These are phyloP conservation scores for Eueremaeus valkanovi DNA, from an alignment of 2,888 invertebrate species.

Conservation along the genomic window DNA sequence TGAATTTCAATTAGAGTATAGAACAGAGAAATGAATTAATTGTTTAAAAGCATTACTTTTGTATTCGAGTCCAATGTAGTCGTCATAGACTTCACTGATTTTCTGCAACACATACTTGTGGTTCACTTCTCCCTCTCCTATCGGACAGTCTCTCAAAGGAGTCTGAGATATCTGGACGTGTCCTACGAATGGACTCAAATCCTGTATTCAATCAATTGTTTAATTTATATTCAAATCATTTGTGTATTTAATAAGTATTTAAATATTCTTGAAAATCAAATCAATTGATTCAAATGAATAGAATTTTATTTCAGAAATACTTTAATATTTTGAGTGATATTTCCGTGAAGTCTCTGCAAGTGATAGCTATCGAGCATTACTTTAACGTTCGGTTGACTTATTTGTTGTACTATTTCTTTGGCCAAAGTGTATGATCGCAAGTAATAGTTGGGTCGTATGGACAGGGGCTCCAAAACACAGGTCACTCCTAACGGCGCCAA, in stretches of 20 bases:
- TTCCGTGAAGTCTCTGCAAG: conserved; percentile 41
- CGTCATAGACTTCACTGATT: conserved; percentile 27
- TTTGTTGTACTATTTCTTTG: conserved; percentile 32
- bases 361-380: conserved; percentile 41
- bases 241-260: not conserved
- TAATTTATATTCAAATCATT: not conserved
- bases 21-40: not conserved
- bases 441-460: conserved; percentile 40
- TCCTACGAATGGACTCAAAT: conserved; percentile 34
- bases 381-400: conserved; percentile 36
- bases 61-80: conserved; percentile 42
- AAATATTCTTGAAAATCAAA: not conserved
- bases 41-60: conserved; percentile 30
- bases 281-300: not conserved
- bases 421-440: conserved; percentile 41
- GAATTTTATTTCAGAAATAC: conserved; percentile 7
- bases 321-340: conserved; percentile 34
- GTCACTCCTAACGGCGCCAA: conserved; percentile 28
- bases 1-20: not conserved
- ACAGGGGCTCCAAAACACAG: conserved; percentile 41
- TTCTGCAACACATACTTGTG: conserved; percentile 37
- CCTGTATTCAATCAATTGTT: not conserved
- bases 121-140: conserved; percentile 41
- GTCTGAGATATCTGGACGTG: conserved; percentile 43
- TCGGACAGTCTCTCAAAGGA: conserved; percentile 40